A percentile compares a stretch with the other conserved stretches of the same genome.
phyloP scores from a whole-genome alignment of 2,797 vertebrate species.

The Balearica regulorum region DNA sequence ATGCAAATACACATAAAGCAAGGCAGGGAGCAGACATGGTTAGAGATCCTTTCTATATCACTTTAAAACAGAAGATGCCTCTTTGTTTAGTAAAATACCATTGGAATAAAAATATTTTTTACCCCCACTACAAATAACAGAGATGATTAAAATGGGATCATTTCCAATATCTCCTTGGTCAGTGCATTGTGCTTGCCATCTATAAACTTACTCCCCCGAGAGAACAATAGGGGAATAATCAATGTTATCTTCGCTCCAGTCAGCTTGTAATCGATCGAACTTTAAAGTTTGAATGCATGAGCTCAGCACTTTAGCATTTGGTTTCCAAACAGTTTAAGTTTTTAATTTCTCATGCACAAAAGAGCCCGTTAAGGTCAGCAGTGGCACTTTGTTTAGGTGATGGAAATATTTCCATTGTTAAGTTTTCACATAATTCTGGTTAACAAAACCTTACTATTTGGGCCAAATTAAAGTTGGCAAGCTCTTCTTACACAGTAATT shows the following conservation, averaged over 20 bases:
- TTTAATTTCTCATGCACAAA: constrained; percentile 27
- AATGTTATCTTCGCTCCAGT: constrained; percentile 8
- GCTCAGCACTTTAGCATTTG: constrained; percentile 14
- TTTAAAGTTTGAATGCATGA: neutral
- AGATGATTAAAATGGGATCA: neutral
- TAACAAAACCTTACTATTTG: constrained; percentile 1
- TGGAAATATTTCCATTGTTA: constrained; percentile 26
- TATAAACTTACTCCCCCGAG: neutral
- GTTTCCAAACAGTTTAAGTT: constrained; percentile 45
- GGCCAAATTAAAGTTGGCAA: neutral
- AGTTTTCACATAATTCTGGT: neutral
- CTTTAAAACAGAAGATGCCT: neutral
- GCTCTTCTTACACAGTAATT: neutral
- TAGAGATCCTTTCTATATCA: neutral
- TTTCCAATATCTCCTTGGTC: neutral
- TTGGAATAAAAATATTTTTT: neutral
- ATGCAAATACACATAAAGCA: neutral
- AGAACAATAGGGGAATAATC: constrained; percentile 21
- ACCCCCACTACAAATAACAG: neutral
- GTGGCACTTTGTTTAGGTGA: neutral
- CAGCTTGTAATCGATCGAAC: neutral
- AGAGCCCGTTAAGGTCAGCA: neutral
- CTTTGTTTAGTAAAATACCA: neutral
- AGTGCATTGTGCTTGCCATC: neutral
- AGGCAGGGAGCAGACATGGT: neutral